Conservation (phyloP, 2,888 invertebrate species). For the Galerucella calmariensis region DNA sequence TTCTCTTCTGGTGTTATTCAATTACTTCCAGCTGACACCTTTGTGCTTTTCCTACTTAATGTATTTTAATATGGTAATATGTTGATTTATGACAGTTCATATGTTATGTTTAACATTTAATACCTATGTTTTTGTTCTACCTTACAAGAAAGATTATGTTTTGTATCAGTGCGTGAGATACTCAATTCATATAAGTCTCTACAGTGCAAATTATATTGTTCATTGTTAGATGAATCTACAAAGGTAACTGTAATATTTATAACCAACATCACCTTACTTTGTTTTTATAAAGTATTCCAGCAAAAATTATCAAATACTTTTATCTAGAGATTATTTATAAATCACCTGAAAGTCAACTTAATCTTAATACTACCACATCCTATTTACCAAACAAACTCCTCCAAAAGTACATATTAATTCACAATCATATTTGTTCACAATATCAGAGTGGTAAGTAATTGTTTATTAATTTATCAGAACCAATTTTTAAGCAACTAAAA, state of each 20-base stretch:
- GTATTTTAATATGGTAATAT: not conserved
- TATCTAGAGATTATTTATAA: conserved; percentile 1
- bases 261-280: too few relatives aligned
- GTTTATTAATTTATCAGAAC: not conserved
- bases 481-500: not conserved
- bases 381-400: not conserved
- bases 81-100: conserved; percentile 9
- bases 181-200: too few relatives aligned
- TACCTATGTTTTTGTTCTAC: not conserved
- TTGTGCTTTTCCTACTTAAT: not conserved
- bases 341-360: not conserved
- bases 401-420: not conserved
- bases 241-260: too few relatives aligned
- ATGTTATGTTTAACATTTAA: not conserved
- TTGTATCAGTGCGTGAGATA: too few relatives aligned
- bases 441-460: not conserved
- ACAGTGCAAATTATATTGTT: too few relatives aligned
- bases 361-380: not conserved
- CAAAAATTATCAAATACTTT: not conserved
- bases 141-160: too few relatives aligned
- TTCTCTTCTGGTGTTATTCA: conserved; percentile 27
- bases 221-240: too few relatives aligned
- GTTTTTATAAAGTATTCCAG: not conserved
- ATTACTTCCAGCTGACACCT: not conserved
- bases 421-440: not conserved